Evolutionary conservation across 92 coral and sea anemone genomes (phyloP).

Genomic region (Phymanthus crucifer): DNA sequence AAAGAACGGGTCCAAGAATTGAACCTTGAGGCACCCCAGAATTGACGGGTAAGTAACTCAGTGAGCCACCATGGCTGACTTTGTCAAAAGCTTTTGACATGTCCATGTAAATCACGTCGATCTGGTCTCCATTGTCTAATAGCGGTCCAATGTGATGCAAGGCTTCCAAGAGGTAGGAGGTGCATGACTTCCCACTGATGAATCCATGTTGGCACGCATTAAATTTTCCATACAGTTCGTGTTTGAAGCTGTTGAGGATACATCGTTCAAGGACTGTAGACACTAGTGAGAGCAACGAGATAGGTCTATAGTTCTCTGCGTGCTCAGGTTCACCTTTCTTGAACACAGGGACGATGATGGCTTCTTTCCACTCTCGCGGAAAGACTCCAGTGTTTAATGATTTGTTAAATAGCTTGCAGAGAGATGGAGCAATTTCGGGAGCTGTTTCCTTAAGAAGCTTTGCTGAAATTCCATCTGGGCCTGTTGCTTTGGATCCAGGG

Average conservation of each 20-base stretch:
- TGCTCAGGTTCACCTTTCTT: too few relatives aligned
- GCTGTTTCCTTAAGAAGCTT: slow-evolving; percentile 42
- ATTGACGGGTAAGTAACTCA: background rate
- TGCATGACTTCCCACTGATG: slow-evolving; percentile 46
- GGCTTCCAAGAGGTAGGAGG: slow-evolving; percentile 35
- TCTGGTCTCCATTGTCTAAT: slow-evolving; percentile 25
- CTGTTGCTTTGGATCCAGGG: slow-evolving; percentile 35
- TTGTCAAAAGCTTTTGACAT: slow-evolving; percentile 32
- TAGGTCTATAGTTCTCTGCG: too few relatives aligned
- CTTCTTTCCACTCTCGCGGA: slow-evolving; percentile 48
- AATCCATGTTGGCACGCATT: too few relatives aligned
- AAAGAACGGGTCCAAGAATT: too few relatives aligned
- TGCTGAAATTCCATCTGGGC: slow-evolving; percentile 43
- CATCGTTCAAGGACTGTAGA: slow-evolving; percentile 59
- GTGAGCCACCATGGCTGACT: slow-evolving; percentile 19
- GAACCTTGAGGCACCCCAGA: too few relatives aligned
- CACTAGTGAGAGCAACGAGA: slow-evolving; percentile 45
- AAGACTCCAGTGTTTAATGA: slow-evolving; percentile 38
- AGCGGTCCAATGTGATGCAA: slow-evolving; percentile 18
- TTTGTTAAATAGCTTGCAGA: slow-evolving; percentile 45
- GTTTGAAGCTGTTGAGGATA: slow-evolving; percentile 42
- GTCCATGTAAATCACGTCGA: slow-evolving; percentile 19
- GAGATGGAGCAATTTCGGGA: slow-evolving; percentile 47
- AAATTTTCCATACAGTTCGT: slow-evolving; percentile 34
- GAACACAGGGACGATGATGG: slow-evolving; percentile 1